Conservation (phyloP, 2,113 vertebrate species). For the Herpetotheres cachinnans region DNA sequence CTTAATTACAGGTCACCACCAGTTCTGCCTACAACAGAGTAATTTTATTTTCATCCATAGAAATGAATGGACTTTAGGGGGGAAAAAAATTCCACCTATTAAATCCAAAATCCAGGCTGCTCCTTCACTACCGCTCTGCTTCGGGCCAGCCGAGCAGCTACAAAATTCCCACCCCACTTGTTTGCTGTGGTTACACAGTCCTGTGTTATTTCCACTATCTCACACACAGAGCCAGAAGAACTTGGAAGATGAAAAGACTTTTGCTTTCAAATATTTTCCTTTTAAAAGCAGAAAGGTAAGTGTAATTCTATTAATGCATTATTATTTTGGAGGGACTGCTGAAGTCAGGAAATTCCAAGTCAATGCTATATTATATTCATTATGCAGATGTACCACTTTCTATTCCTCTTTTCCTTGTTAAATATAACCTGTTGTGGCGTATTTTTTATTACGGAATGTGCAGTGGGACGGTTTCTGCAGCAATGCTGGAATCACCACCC, state of each 20-base stretch:
- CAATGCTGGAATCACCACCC: neutral
- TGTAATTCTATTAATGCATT: constrained; percentile 48
- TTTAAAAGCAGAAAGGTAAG: constrained; percentile 42
- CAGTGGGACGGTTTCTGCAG: neutral
- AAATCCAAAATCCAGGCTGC: constrained; percentile 13
- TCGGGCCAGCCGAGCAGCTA: neutral
- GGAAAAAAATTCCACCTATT: neutral
- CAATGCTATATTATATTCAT: constrained; percentile 41
- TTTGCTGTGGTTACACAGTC: constrained; percentile 58
- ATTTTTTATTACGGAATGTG: neutral
- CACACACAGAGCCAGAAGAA: constrained; percentile 53
- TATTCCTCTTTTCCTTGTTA: constrained; percentile 50
- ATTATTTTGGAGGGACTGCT: constrained; percentile 37
- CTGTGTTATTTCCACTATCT: constrained; percentile 51
- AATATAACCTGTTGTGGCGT: neutral
- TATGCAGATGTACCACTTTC: constrained; percentile 56
- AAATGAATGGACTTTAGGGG: constrained; percentile 2
- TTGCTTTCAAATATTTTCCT: constrained; percentile 63
- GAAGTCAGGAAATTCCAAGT: constrained; percentile 65
- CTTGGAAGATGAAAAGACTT: constrained; percentile 54
- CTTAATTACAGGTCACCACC: neutral
- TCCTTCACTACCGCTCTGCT: neutral
- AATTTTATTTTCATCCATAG: neutral
- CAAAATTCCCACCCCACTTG: constrained; percentile 41
- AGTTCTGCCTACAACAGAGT: neutral